Evolutionary conservation across 2,888 invertebrate species (phyloP), one percentile per base, ranked within the genome.

Genomic region (Drosophila parthenogenetica): DNA sequence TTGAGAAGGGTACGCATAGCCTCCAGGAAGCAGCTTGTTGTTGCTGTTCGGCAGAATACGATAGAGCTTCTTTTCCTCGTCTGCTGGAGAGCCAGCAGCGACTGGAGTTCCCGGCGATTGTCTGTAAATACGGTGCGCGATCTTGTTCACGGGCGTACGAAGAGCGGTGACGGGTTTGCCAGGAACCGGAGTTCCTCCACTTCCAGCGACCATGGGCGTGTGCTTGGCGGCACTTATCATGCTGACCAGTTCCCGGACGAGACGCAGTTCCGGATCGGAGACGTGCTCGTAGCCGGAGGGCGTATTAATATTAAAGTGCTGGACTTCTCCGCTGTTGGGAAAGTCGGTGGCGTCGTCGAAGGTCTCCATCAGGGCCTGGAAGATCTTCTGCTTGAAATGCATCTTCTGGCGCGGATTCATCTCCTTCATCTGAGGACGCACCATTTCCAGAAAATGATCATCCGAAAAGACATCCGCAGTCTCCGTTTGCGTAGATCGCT

Each of bases 321-420:
- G 87, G n/a, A 68, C 50, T 4, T 87, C 82, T 2, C 79, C 76
- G 16, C 61, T 40, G 13, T 25, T 58, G 0, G 90, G 89, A 29
- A 90, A 90, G 37, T 89, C 84, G 1, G 77, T 77, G 13, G 79
- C 77, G 58, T 90, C 88, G 42, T 90, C 90, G 32, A 91, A 91
- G 0, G 89, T 90, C 61, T 91, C 90, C 75, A 90, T 88, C 0
- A 91, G 35, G 0, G 88, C 71, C 8, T 81, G 69, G 13, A 82
- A 90, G 0, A 90, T 81, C 69, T 90, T 90, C 13, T 83, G 73
- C 60, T 91, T 91, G 60, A 91, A 91, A 32, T 79, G 72, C 54
- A 91, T 54, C 61, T 90, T 91, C 67, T 91, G 91, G 7, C 91
- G 86, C 0, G 75, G 32, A 63, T 91, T 91, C 91, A 91, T 91